Conservation (phyloP, 2,888 invertebrate species). For the Tupiocoris notatus region DNA sequence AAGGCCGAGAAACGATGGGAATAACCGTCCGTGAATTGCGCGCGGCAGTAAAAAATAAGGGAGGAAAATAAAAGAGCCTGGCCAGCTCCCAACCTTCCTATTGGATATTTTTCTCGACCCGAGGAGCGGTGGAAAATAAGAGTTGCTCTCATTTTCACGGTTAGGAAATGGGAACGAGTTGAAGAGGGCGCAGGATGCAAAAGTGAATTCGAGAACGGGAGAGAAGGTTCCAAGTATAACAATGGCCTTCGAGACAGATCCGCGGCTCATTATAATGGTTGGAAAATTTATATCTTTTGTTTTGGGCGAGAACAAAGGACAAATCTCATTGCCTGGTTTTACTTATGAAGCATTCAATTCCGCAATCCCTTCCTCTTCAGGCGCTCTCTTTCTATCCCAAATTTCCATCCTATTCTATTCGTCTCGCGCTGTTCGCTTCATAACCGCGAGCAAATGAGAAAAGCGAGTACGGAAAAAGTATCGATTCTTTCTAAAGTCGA, state of each 20-base stretch:
- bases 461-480: too few species aligned
- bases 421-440: not conserved
- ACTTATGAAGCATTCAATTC: slow-evolving; percentile 38
- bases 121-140: not conserved
- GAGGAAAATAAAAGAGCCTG: not conserved
- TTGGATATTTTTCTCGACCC: not conserved
- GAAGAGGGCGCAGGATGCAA: not conserved
- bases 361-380: slow-evolving; percentile 3
- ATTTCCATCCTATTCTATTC: not conserved
- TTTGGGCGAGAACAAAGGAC: slow-evolving; percentile 21
- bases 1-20: too few species aligned
- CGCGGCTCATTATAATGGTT: slow-evolving; percentile 36
- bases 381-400: too few species aligned
- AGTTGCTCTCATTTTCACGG: not conserved
- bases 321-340: slow-evolving; percentile 34
- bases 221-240: not conserved
- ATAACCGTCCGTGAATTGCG: too few species aligned
- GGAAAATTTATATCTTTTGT: slow-evolving; percentile 40
- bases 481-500: too few species aligned
- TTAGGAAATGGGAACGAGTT: not conserved
- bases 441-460: too few species aligned
- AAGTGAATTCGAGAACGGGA: not conserved
- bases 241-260: slow-evolving; percentile 35
- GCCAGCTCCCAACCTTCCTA: not conserved
- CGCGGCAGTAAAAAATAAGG: not conserved